Evolutionary conservation across 2,113 vertebrate species (phyloP).

Genomic region (Myocastor coypus): DNA sequence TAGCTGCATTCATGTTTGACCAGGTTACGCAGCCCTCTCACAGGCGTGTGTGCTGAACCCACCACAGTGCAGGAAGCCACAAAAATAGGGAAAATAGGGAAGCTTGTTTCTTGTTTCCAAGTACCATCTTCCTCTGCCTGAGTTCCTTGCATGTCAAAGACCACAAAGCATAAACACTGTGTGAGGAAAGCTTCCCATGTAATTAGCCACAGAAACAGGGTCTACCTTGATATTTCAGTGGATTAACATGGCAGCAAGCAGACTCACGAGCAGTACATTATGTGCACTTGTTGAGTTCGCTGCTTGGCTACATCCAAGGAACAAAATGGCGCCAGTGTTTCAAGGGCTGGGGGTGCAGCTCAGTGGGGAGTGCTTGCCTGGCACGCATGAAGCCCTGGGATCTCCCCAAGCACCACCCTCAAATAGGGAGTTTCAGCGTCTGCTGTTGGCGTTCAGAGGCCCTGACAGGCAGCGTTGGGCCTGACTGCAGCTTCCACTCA

Average conservation of each 20-base stretch:
- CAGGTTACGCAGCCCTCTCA: neutral
- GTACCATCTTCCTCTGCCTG: neutral
- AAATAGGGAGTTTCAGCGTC: neutral
- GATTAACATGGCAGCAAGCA: neutral
- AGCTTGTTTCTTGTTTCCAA: neutral
- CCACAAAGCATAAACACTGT: neutral
- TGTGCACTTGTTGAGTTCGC: neutral
- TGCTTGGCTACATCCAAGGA: neutral
- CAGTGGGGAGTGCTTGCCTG: neutral
- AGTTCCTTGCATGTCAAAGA: neutral
- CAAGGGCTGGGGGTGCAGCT: neutral
- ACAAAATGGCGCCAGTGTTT: neutral
- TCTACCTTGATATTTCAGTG: neutral
- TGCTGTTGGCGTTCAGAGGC: neutral
- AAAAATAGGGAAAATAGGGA: neutral
- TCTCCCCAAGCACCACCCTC: neutral
- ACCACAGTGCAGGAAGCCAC: neutral
- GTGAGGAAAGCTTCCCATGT: neutral
- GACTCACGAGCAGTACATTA: neutral
- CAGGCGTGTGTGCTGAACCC: neutral
- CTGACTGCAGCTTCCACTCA: neutral
- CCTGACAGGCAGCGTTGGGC: neutral
- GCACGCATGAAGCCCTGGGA: no score
- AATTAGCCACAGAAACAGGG: neutral
- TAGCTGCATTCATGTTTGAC: neutral